These are phyloP conservation scores for Heptranchias perlo DNA, from an alignment of 2,113 vertebrate species.

Conservation along the genomic window DNA sequence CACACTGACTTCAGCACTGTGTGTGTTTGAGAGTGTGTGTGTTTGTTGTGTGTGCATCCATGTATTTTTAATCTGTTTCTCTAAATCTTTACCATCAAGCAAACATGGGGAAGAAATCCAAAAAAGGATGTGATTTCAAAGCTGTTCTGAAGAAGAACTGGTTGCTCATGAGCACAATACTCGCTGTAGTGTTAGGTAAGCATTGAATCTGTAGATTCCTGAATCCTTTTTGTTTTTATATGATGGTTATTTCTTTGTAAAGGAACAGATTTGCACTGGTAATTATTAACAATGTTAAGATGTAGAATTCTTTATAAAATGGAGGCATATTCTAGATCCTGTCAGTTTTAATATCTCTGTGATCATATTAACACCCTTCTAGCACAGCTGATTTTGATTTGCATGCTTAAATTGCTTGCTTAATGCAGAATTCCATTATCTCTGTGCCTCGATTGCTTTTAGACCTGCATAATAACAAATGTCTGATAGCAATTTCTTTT, in stretches of 20 bases:
- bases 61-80: slow-evolving; percentile 27
- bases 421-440: slow-evolving; percentile 17
- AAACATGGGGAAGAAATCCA: slow-evolving; percentile 62
- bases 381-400: neutral
- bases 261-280: neutral
- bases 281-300: neutral
- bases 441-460: neutral
- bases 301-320: neutral
- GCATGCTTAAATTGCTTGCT: neutral
- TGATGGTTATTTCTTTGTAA: neutral
- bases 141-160: slow-evolving; percentile 75
- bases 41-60: slow-evolving; percentile 33
- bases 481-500: neutral
- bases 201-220: neutral
- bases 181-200: slow-evolving; percentile 80
- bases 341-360: neutral
- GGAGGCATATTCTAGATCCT: neutral
- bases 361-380: neutral
- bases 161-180: slow-evolving; percentile 77
- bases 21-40: slow-evolving; percentile 41
- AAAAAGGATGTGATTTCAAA: slow-evolving; percentile 57
- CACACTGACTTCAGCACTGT: slow-evolving; percentile 41
- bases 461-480: neutral
- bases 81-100: neutral
- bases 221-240: neutral